A percentile compares a stretch with the other conserved stretches of the same genome.
Evolutionary conservation across 1,140 invertebrate species (phyloP).

Genomic region (Camponotus vicinus): DNA sequence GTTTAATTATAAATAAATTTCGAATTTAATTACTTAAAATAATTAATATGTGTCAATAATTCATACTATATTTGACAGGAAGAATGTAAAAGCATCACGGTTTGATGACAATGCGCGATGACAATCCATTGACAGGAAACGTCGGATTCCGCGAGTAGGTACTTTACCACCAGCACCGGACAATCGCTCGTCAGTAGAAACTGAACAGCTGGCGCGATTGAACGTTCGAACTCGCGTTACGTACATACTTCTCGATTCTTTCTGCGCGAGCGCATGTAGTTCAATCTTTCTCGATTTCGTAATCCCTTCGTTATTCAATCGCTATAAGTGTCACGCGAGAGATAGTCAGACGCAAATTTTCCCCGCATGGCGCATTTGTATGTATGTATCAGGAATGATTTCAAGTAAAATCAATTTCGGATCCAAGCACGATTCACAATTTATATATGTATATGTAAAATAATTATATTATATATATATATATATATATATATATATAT

Average conservation of each 20-base stretch:
- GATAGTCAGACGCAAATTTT: not conserved
- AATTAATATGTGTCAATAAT: not conserved
- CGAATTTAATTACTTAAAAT: not conserved
- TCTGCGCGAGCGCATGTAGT: not conserved
- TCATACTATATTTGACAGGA: too few species aligned
- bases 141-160: slow-evolving; percentile 9
- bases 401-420: too few species aligned
- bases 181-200: slow-evolving; percentile 34
- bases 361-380: not conserved
- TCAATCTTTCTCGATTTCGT: slow-evolving; percentile 12
- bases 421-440: not conserved
- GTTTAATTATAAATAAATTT: not conserved
- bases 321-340: not conserved
- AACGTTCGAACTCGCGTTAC: not conserved
- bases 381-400: slow-evolving; percentile 23
- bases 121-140: not conserved
- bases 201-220: slow-evolving; percentile 3
- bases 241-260: not conserved
- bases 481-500: too few species aligned
- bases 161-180: slow-evolving; percentile 21
- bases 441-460: too few species aligned
- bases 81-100: not conserved
- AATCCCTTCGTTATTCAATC: slow-evolving; percentile 13
- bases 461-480: too few species aligned
- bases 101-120: not conserved